Evolutionary conservation across 1,140 invertebrate species (phyloP).

Genomic region (Drosophila busckii): DNA sequence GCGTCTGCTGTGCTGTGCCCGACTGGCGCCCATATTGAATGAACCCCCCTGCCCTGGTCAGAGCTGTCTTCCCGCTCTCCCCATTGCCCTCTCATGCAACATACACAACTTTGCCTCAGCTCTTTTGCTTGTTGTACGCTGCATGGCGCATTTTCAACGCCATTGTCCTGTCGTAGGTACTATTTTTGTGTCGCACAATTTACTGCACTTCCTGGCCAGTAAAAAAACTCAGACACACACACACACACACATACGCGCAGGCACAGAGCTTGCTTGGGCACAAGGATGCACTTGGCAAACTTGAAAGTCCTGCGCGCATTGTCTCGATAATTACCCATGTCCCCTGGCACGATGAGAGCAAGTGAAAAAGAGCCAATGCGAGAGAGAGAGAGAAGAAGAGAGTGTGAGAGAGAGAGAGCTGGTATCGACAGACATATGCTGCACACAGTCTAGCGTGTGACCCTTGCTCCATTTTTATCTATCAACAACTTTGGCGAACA

Average conservation of each 20-base stretch:
- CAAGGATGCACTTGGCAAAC: slow-evolving; percentile 26
- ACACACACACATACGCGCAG: neutral
- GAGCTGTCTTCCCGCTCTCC: neutral
- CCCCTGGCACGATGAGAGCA: slow-evolving; percentile 26
- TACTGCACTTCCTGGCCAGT: slow-evolving; percentile 65
- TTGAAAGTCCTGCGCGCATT: slow-evolving; percentile 42
- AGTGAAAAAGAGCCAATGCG: slow-evolving; percentile 23
- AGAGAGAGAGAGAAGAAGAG: too few relatives aligned
- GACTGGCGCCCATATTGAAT: slow-evolving; percentile 59
- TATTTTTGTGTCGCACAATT: slow-evolving; percentile 72
- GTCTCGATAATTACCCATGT: slow-evolving; percentile 71
- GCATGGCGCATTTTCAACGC: slow-evolving; percentile 68
- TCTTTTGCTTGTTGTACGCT: slow-evolving; percentile 20
- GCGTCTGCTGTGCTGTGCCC: slow-evolving; percentile 50
- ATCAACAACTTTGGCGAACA: slow-evolving; percentile 54
- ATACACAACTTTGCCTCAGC: neutral
- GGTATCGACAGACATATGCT: too few relatives aligned
- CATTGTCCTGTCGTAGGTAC: slow-evolving; percentile 63
- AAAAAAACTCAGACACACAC: slow-evolving; percentile 21
- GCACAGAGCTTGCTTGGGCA: neutral
- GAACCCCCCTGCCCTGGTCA: slow-evolving; percentile 12
- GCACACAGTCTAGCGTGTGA: too few relatives aligned
- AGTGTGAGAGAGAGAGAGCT: too few relatives aligned
- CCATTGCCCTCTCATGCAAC: neutral
- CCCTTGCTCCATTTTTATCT: slow-evolving; percentile 52